Evolutionary conservation across 1,140 invertebrate genomes (phyloP).

Genomic region (Lycorma delicatula): DNA sequence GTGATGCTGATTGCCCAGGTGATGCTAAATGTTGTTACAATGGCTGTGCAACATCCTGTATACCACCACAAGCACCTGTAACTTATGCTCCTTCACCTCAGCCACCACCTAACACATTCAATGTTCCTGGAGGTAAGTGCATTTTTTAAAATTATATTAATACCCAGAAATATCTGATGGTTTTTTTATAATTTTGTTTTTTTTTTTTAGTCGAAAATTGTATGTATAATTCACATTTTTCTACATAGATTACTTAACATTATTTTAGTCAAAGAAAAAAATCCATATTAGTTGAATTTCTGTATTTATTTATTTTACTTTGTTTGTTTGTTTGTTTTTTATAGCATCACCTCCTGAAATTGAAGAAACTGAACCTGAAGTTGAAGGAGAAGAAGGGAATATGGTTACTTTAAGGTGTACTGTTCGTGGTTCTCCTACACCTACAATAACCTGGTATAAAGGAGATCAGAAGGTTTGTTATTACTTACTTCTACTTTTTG

Average conservation of each 20-base stretch:
- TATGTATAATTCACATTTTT: too few relatives aligned
- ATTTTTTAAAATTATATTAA: too few relatives aligned
- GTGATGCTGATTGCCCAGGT: conserved; percentile 72
- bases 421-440: conserved; percentile 63
- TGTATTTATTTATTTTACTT: too few relatives aligned
- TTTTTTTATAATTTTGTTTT: too few relatives aligned
- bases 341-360: conserved; percentile 39
- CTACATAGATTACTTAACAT: too few relatives aligned
- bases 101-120: conserved; percentile 38
- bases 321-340: too few relatives aligned
- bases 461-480: conserved; percentile 57
- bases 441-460: conserved; percentile 65
- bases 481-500: too few relatives aligned
- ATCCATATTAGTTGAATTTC: too few relatives aligned
- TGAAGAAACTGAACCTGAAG: conserved; percentile 39
- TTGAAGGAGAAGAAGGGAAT: conserved; percentile 58
- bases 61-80: conserved; percentile 30
- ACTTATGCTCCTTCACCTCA: conserved; percentile 24
- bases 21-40: conserved; percentile 72
- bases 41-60: conserved; percentile 64
- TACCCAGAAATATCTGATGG: too few relatives aligned
- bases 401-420: conserved; percentile 61
- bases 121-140: background rate
- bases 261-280: too few relatives aligned
- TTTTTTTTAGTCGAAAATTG: too few relatives aligned